Base-by-base conservation (phyloP, 2,888 invertebrate genomes). In the Osmoderma eremita region DNA sequence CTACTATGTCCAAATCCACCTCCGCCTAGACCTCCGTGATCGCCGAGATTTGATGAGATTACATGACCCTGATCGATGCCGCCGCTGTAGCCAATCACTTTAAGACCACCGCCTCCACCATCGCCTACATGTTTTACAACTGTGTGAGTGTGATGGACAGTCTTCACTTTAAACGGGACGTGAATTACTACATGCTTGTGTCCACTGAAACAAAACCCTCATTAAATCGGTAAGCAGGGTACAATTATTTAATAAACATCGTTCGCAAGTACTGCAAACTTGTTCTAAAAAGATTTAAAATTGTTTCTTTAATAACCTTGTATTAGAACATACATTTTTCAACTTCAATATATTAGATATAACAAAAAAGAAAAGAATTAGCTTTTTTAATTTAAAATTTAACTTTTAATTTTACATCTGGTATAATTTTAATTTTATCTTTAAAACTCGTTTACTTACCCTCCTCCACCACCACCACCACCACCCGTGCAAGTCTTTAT, bases 121-220 rank as follows among this genome's bases (percentile, higher is more conserved):
- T 79, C 78, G 75, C 89, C 90, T 22, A 91, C 83, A 78, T 91
- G 90, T 76, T 92, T 91, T 72, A 90, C 90, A 48, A 91, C 87
- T 48, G 92, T 92, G 78, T 91, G 91, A 63, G 91, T 92, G 76
- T 92, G 91, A 75, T 92, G 90, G 75, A 90, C 87, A 70, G 90
- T 89, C 77, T 92, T 91, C 72, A 92, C 86, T 80, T 90, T 90
- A 79, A 90, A 85, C 0, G 92, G 92, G 56, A 92, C 91, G 82
- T 92, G 92, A 79, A 92, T 92, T 75, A 92, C 86, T 71, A 92
- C 90, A 76, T 90, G 91, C 76, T 90, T 89, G 80, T 90, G 88
- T 38, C 69, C 73, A 66, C 79, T 79, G 71, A 10, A 50, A 41
- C 15, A 48, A 67, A 71, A 36, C 17, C 63, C 10, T 30, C 3